These are phyloP conservation scores for Delichon dasypus DNA, from an alignment of 2,797 vertebrate genomes.

Conservation along the genomic window DNA sequence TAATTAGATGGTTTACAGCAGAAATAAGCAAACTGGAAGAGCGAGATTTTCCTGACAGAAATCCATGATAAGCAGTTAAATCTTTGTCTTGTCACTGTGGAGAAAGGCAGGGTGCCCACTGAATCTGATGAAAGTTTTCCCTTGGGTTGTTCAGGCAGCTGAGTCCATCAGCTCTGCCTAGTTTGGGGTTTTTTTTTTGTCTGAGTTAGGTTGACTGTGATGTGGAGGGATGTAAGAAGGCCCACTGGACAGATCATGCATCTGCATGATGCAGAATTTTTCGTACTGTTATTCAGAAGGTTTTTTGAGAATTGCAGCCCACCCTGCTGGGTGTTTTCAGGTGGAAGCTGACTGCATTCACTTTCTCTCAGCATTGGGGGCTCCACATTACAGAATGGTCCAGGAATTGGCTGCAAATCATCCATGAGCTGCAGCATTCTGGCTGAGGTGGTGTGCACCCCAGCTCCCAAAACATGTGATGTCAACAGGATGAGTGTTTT, in stretches of 20 bases:
- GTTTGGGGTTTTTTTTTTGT: accelerated
- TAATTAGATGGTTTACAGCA: slow-evolving; percentile 27
- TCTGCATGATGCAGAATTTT: not conserved
- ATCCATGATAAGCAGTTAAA: not conserved
- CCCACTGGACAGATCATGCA: not conserved
- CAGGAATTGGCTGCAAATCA: not conserved
- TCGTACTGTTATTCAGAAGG: not conserved
- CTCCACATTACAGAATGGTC: not conserved
- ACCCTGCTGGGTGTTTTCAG: not conserved
- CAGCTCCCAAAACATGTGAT: not conserved
- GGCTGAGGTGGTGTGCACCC: not conserved
- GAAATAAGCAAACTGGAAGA: slow-evolving; percentile 3
- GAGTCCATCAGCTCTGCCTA: not conserved
- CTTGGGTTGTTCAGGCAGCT: not conserved
- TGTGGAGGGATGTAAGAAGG: not conserved
- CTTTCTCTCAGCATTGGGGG: not conserved
- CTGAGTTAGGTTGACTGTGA: not conserved
- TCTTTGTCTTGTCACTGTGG: not conserved
- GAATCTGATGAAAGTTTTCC: not conserved
- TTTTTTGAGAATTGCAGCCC: not conserved
- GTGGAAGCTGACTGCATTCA: not conserved
- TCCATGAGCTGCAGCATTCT: accelerated
- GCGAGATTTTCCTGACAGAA: not conserved
- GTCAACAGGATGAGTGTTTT: not conserved
- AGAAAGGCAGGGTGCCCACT: not conserved